Evolutionary conservation across 2,888 invertebrate genomes (phyloP).

Genomic region (Aquatica leii): DNA sequence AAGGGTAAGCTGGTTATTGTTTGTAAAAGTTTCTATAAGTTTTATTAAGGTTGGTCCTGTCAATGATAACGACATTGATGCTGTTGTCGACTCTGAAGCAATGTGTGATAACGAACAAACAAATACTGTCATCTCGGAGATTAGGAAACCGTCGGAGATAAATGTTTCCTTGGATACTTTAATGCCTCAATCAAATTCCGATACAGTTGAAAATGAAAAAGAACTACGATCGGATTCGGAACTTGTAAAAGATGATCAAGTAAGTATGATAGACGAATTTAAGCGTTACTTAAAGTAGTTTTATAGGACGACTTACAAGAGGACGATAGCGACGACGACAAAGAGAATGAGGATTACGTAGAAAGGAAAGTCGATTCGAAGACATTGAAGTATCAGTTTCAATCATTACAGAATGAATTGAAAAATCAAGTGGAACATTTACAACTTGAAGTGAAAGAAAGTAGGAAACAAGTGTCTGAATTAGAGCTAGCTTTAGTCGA

Average conservation of each 20-base stretch:
- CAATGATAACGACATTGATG: constrained; percentile 18
- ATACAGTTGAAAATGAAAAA: constrained; percentile 37
- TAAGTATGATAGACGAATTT: constrained; percentile 9
- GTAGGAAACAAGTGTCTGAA: constrained; percentile 51
- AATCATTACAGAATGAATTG: constrained; percentile 56
- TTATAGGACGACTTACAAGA: constrained; percentile 26
- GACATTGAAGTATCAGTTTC: constrained; percentile 58
- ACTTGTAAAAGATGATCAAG: constrained; percentile 23
- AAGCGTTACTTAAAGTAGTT: neutral
- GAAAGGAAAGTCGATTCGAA: constrained; percentile 52
- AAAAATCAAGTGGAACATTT: constrained; percentile 55
- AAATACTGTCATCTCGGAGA: neutral
- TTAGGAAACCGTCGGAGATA: neutral
- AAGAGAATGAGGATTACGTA: constrained; percentile 9
- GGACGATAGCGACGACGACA: constrained; percentile 18
- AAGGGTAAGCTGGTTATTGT: constrained; percentile 46
- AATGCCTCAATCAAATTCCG: neutral
- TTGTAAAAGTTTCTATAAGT: neutral
- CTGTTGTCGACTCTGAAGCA: constrained; percentile 17
- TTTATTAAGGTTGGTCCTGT: constrained; percentile 47
- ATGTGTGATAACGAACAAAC: constrained; percentile 15
- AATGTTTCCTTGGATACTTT: too few species aligned
- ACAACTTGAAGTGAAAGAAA: constrained; percentile 50
- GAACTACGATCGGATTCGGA: constrained; percentile 34
- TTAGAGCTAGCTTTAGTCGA: constrained; percentile 48